Base-by-base conservation (phyloP, 1,140 invertebrate species). In the Drosophila pruinosa region DNA sequence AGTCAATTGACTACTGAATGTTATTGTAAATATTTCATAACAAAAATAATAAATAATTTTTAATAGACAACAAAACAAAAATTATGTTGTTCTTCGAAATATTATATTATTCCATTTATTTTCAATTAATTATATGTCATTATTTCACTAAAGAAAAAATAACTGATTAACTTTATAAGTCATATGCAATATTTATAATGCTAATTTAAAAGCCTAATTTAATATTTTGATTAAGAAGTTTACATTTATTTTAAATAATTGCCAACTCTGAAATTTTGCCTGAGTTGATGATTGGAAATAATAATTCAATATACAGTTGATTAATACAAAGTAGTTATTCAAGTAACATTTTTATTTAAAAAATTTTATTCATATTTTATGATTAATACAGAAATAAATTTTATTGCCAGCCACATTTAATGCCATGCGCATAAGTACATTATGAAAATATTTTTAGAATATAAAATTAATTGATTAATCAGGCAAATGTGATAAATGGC, bases 401-500 rank as follows among this genome's bases (percentile, higher is more conserved):
- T 58, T 47, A 34, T 50, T 34, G 47, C 14, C 10, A 22, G 15
- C 4, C n/a, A 10, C 26, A 19, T 48, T 59, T 48, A 48, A 59
- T 59, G 22, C 15, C 39, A 21, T 43, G 53, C 19, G 22, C 38
- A 24, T 56, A 39, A 41, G 15, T 21, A n/a, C 7, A 48, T 28
- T 43, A 41, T 57, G 36, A 41, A 74, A 68, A 47, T 78, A 78
- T 56, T 64, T 61, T 39, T 45, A 21, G 77, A 43, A 74, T 61
- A 78, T 79, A 58, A 56, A 41, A 75, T 88, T 89, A 90, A 90
- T 89, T 89, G 78, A 90, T 90, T 80, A 85, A 86, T 64, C 79
- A 89, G 70, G 58, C 71, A 90, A 90, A 90, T 89, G 89, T 90
- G 89, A 90, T 90, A 90, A 90, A 90, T 83, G 76, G 73, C 75